Conservation (phyloP, 2,888 invertebrate species). For the Stenodera caucasica region DNA sequence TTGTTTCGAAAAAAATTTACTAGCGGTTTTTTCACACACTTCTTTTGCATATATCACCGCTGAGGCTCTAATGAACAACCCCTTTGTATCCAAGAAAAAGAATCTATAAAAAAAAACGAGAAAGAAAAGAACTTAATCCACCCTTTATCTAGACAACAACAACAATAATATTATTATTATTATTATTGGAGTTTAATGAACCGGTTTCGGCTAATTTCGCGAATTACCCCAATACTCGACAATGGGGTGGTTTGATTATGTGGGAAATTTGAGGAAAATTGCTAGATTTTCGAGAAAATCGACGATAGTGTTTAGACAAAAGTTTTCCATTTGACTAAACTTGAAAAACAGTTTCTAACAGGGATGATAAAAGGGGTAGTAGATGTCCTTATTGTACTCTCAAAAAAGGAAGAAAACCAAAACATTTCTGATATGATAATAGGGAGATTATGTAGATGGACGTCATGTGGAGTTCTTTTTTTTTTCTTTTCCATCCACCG, state of each 20-base stretch:
- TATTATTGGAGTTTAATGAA: neutral
- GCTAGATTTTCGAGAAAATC: neutral
- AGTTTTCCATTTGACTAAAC: neutral
- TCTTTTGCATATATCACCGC: constrained; percentile 28
- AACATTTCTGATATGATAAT: constrained; percentile 48
- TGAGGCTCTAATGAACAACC: constrained; percentile 46
- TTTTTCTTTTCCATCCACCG: no score
- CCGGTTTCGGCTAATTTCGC: neutral
- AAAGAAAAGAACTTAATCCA: neutral
- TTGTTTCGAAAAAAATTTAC: neutral
- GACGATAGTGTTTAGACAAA: neutral
- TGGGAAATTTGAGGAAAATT: neutral
- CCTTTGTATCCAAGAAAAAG: no score
- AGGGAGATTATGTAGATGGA: constrained; percentile 50
- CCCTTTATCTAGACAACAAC: neutral
- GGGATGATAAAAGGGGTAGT: neutral
- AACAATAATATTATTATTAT: neutral
- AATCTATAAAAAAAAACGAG: no score
- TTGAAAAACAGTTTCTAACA: neutral
- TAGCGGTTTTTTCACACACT: constrained; percentile 24
- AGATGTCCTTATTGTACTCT: neutral
- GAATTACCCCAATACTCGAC: neutral
- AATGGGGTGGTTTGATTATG: neutral
- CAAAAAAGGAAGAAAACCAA: constrained; percentile 37
- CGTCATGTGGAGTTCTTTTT: constrained; percentile 29